phyloP scores from a whole-genome alignment of 2,888 invertebrate genomes.

The Volucella bombylans region DNA sequence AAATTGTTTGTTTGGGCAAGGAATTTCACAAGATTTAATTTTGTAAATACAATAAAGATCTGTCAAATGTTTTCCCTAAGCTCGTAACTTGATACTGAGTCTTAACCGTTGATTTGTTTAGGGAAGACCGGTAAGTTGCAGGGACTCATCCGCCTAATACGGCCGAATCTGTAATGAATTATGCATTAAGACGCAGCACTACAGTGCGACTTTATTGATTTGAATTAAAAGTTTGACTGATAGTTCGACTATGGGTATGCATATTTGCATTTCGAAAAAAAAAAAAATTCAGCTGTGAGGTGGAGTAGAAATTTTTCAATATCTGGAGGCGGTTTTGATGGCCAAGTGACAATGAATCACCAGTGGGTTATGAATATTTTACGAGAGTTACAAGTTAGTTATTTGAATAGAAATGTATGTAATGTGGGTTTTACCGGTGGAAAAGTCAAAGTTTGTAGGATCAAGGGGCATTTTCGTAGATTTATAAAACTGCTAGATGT shows the following conservation, averaged over 20 bases:
- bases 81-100: too few species aligned
- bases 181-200: conserved; percentile 38
- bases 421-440: too few species aligned
- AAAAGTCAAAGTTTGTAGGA: too few species aligned
- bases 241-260: conserved; percentile 15
- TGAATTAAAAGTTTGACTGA: conserved; percentile 29
- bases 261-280: conserved; percentile 45
- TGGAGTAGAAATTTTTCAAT: background rate
- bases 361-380: background rate
- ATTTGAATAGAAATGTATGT: background rate
- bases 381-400: background rate
- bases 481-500: background rate
- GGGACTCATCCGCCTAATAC: conserved; percentile 8
- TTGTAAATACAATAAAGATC: too few species aligned
- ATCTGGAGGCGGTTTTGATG: conserved; percentile 11
- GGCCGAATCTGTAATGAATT: conserved; percentile 42
- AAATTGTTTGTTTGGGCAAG: too few species aligned
- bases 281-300: too few species aligned
- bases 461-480: too few species aligned
- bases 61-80: too few species aligned
- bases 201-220: conserved; percentile 39
- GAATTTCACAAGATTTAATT: too few species aligned
- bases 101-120: conserved; percentile 11
- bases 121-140: conserved; percentile 5
- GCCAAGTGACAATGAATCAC: background rate